Base-by-base conservation (phyloP, 1,140 invertebrate genomes). In the Pogonognathellus flavescens region DNA sequence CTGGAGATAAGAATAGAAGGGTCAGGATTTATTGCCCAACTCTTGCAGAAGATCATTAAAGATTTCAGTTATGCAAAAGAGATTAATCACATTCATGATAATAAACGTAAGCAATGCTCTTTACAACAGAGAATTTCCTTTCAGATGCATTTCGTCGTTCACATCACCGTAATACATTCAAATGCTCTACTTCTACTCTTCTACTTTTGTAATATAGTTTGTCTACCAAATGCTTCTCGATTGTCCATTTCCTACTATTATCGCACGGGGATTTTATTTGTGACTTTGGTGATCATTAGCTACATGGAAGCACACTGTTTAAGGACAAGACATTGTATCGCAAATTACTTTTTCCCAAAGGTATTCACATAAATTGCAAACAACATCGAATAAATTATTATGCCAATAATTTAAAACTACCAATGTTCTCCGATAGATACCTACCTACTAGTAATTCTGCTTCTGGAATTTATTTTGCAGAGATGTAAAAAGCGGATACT, bases 311-410 rank as follows among this genome's bases (percentile, higher is more conserved):
- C 87, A 10, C 55, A 84, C 72, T 86, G n/a, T 16, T 11, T 55
- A 2, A 14, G 88, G 22, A 13, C 83, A 14, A 84, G 86, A 9
- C 86, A 87, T 85, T 86, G 84, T 62, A 82, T 88, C 11, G 82
- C 87, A 5, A 86, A 88, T 72, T 84, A 57, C 55, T 87, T 88
- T 62, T 88, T 85, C 62, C 80, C 85, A 66, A 86, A 87, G 70
- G 88, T 88, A 84, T 66, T 72, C 31, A 11, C 9, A 60, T 10
- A 25, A 70, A 10, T 55, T 84, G 59, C 2, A 18, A 4, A 25
- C 50, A 4, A 25, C 50, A 10, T 83, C 4, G 13, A 20, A 72
- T 72, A 55, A 55, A 18, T 60, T 80, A 80, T 59, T 59, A 20
- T 10, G 70, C 9, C 31, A 52, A 80, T 13, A 55, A 57, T 16